Conservation (phyloP, 2,888 invertebrate species). For the Dynastes tityus region DNA sequence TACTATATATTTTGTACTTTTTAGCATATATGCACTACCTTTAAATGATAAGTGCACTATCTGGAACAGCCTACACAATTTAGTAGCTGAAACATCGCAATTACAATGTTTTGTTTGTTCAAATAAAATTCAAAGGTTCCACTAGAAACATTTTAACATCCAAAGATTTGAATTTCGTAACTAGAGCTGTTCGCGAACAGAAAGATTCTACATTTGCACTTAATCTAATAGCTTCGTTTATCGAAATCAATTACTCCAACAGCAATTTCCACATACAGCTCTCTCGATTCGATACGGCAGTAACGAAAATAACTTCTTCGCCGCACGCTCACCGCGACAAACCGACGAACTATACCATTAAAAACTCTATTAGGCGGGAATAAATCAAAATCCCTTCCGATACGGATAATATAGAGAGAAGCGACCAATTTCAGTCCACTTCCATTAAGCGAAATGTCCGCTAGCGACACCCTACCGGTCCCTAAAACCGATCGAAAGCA, state of each 20-base stretch:
- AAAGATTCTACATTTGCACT: too few species aligned
- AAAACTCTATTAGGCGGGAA: constrained; percentile 39
- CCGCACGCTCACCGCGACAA: background rate
- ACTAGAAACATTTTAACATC: too few species aligned
- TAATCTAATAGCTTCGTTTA: background rate
- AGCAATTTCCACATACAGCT: background rate
- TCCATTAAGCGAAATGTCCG: constrained; percentile 43
- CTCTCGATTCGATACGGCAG: constrained; percentile 2
- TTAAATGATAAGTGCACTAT: too few species aligned
- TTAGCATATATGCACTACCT: too few species aligned
- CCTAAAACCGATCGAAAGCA: background rate
- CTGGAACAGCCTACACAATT: too few species aligned
- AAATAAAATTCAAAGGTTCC: too few species aligned
- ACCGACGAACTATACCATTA: constrained; percentile 17
- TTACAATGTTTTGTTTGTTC: too few species aligned
- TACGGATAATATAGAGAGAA: constrained; percentile 29
- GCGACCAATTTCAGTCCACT: constrained; percentile 41
- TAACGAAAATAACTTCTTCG: constrained; percentile 23
- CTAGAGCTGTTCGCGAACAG: too few species aligned
- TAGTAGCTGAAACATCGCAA: too few species aligned
- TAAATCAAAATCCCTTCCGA: constrained; percentile 39
- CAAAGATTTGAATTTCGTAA: too few species aligned
- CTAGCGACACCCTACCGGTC: background rate
- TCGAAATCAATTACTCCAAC: background rate
- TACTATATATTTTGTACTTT: too few species aligned